A percentile compares a stretch with the other conserved stretches of the same genome.
Conservation (phyloP, 2,797 vertebrate genomes). For the Tragopan temminckii region DNA sequence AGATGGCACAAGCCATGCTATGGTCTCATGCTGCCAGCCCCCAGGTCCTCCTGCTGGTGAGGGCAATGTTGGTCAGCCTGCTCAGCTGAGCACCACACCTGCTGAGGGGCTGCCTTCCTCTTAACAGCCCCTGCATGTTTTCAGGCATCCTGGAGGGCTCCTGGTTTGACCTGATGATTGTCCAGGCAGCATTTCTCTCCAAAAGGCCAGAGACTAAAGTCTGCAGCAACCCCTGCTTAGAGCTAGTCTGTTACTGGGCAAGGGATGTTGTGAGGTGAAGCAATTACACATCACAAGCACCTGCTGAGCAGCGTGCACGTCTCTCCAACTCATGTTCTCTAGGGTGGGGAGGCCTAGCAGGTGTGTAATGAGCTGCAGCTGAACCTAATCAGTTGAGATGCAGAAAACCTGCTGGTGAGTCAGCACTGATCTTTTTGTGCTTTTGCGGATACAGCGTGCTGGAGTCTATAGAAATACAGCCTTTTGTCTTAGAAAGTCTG, state of each 20-base stretch:
- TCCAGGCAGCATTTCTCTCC: background rate
- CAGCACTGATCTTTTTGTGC: background rate
- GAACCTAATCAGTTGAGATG: background rate
- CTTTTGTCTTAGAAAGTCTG: background rate
- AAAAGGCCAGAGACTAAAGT: accelerated
- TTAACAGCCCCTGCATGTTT: background rate
- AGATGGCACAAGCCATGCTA: background rate
- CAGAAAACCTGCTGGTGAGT: background rate
- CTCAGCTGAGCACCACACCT: background rate
- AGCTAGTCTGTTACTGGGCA: accelerated
- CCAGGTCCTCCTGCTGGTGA: accelerated
- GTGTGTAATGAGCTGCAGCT: background rate
- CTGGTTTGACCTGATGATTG: background rate
- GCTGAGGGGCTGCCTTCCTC: background rate
- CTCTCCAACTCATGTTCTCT: background rate
- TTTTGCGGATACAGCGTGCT: background rate
- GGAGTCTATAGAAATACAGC: background rate
- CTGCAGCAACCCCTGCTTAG: background rate
- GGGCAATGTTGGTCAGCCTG: background rate
- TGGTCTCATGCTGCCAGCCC: background rate
- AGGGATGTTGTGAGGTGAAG: background rate
- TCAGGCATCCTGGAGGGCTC: background rate
- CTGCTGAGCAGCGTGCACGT: background rate
- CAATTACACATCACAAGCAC: accelerated
- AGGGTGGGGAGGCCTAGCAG: background rate